Evolutionary conservation across 92 coral and sea anemone genomes (phyloP).

Genomic region (Metridium senile): DNA sequence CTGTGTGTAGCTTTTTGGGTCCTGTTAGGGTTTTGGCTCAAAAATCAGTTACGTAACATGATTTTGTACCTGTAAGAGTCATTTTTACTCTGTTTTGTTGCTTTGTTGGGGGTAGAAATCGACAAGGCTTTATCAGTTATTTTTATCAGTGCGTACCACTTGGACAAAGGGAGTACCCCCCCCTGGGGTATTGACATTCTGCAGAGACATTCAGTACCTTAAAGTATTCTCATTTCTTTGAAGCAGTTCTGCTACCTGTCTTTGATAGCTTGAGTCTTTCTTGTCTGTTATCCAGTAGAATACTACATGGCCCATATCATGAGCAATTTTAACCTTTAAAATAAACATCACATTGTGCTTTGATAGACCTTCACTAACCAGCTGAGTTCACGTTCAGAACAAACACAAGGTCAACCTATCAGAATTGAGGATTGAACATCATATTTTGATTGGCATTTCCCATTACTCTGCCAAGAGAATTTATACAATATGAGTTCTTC

Average conservation of each 20-base stretch:
- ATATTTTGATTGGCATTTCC: too few species aligned
- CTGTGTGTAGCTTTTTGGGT: too few species aligned
- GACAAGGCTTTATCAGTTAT: background rate
- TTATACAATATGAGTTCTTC: too few species aligned
- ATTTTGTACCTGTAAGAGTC: too few species aligned
- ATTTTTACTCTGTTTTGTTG: too few species aligned
- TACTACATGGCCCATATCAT: constrained; percentile 51
- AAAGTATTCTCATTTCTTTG: constrained; percentile 55
- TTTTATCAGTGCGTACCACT: too few species aligned
- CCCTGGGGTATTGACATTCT: background rate
- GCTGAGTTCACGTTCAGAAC: background rate
- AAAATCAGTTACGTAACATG: too few species aligned
- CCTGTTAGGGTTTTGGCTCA: too few species aligned
- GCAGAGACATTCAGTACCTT: constrained; percentile 46
- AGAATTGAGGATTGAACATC: background rate
- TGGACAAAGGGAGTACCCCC: background rate
- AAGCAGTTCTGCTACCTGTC: constrained; percentile 45
- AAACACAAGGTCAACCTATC: background rate
- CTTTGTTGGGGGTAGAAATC: too few species aligned
- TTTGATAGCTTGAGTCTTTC: constrained; percentile 12
- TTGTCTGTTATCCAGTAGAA: constrained; percentile 54
- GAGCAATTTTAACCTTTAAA: constrained; percentile 54
- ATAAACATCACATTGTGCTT: background rate
- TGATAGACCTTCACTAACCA: background rate
- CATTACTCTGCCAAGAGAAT: too few species aligned